A percentile compares a stretch with the other conserved stretches of the same genome.
phyloP scores from a whole-genome alignment of 2,888 invertebrate genomes.

The Cheilosia pagana region DNA sequence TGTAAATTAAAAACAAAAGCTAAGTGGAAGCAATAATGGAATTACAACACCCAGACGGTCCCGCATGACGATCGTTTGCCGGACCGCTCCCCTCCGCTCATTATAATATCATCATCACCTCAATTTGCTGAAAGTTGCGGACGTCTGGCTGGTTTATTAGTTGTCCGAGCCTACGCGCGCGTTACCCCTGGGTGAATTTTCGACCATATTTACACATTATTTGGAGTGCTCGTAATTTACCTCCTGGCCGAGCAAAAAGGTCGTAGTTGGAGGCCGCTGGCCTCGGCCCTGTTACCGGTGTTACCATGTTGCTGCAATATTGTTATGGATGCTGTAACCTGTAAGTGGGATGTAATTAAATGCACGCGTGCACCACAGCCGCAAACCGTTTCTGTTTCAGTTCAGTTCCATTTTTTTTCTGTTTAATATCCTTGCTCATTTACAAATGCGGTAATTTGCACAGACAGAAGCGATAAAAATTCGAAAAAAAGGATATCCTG shows the following conservation, averaged over 20 bases:
- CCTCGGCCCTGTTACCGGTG: slow-evolving; percentile 6
- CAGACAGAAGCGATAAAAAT: slow-evolving; percentile 38
- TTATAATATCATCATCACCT: slow-evolving; percentile 52
- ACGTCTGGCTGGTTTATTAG: slow-evolving; percentile 60
- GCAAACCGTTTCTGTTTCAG: slow-evolving; percentile 28
- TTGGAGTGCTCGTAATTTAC: slow-evolving; percentile 39
- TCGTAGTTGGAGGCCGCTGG: no score
- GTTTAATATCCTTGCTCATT: slow-evolving; percentile 48
- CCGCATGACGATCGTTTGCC: background rate
- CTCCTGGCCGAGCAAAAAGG: background rate
- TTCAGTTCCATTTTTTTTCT: background rate
- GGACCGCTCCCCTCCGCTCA: background rate
- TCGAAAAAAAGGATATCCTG: slow-evolving; percentile 50
- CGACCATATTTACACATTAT: slow-evolving; percentile 45
- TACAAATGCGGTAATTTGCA: slow-evolving; percentile 71
- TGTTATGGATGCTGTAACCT: slow-evolving; percentile 49
- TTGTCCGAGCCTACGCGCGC: background rate
- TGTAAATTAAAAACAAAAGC: slow-evolving; percentile 46
- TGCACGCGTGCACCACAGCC: slow-evolving; percentile 54
- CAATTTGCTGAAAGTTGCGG: slow-evolving; percentile 20
- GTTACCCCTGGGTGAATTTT: background rate
- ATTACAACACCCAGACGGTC: slow-evolving; percentile 44
- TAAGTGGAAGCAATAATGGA: slow-evolving; percentile 62
- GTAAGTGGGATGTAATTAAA: slow-evolving; percentile 69
- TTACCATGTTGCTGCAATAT: slow-evolving; percentile 18